Base-by-base conservation (phyloP, 1,140 invertebrate genomes). In the Eufriesea mexicana region DNA sequence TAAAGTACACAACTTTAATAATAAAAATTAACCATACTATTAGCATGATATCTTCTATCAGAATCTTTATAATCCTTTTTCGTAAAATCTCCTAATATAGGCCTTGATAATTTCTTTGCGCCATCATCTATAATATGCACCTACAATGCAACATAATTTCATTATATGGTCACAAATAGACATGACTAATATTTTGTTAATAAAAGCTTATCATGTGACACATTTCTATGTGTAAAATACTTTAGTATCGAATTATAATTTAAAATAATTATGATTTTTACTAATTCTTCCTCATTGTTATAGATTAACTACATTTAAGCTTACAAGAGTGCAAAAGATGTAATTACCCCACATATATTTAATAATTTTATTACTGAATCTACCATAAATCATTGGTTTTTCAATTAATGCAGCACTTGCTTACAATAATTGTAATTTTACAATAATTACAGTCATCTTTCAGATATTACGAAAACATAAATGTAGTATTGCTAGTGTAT, bases 11-110 rank as follows among this genome's bases (percentile, higher is more conserved):
- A n/a, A n/a, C 10, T n/a, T 74, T 66, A 47, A 6, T 20, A 67
- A 79, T 28, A 70, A 49, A 18, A 14, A 20, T 80, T 57, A 5
- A 72, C 82, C 86, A 73, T 83, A 91, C 90, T 84, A 54, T 87
- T 87, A 47, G 81, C 71, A 66, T 90, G 64, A 57, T 89, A 87
- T 85, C 87, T 90, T 73, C 89, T 90, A 57, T 93, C 92, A 78
- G 86, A 90, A 61, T 92, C 89, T 87, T 90, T 92, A 49, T 85
- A 57, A 76, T 92, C 91, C 75, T 88, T 89, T 83, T 89, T 89
- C 76, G 67, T 80, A 47, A 72, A 85, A 5, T 92, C 91, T 20
- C 86, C 88, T 71, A 84, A 74, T 71, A 70, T 86, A 62, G 77
- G 72, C 59, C 86, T 74, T 42, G 62, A 51, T 76, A 86, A 86